Percentiles rank a stretch among this genome's conserved stretches.
These are phyloP conservation scores for Catocala fraxini DNA, from an alignment of 2,888 invertebrate genomes.

Conservation along the genomic window DNA sequence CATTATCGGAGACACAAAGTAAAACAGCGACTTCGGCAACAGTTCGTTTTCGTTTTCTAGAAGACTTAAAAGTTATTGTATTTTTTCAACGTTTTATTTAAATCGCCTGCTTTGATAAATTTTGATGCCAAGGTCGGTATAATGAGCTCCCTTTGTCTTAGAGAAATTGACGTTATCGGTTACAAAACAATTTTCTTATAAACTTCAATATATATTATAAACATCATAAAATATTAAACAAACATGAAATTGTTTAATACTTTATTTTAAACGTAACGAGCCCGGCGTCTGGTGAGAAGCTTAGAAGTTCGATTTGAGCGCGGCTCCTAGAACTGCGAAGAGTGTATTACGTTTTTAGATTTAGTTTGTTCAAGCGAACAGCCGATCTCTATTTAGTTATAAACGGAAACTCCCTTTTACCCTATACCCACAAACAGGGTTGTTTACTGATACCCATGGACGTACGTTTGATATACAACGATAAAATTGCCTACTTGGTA, in stretches of 20 bases:
- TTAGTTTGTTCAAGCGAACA: conserved; percentile 29
- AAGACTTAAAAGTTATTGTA: conserved; percentile 31
- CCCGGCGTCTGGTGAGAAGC: conserved; percentile 12
- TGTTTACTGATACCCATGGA: conserved; percentile 41
- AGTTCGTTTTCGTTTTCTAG: conserved; percentile 37
- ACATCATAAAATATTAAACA: too few relatives aligned
- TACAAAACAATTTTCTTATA: conserved; percentile 16
- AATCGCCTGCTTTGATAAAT: conserved; percentile 39
- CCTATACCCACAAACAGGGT: conserved; percentile 26
- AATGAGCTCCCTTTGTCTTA: conserved; percentile 37
- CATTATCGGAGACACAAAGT: conserved; percentile 37
- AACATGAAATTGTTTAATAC: conserved; percentile 18
- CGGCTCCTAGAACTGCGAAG: not conserved
- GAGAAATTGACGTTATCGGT: conserved; percentile 13
- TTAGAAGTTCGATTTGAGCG: conserved; percentile 9
- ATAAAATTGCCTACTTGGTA: conserved; percentile 32
- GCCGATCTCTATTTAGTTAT: conserved; percentile 38
- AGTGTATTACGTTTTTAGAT: conserved; percentile 17
- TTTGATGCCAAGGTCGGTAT: conserved; percentile 23
- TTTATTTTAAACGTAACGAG: conserved; percentile 19
- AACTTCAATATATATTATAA: too few relatives aligned
- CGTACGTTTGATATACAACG: conserved; percentile 32
- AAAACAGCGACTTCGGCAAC: conserved; percentile 28
- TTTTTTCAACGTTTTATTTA: conserved; percentile 22
- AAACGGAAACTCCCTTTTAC: conserved; percentile 35